Evolutionary conservation across 2,797 vertebrate species (phyloP).

Genomic region (Falco peregrinus): DNA sequence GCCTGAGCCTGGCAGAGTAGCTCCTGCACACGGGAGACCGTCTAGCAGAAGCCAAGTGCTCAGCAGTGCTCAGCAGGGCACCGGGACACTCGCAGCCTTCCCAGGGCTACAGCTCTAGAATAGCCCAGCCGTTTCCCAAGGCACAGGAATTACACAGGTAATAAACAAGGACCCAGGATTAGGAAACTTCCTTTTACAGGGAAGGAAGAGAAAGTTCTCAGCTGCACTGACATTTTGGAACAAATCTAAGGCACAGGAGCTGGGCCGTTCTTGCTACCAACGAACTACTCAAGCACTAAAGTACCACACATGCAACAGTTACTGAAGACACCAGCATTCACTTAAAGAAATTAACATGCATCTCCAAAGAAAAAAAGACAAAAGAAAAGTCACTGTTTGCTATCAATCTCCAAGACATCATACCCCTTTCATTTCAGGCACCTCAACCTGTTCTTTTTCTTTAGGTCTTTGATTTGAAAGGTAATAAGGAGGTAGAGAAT

Average conservation of each 20-base stretch:
- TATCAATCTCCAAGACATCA: not conserved
- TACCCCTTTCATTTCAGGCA: not conserved
- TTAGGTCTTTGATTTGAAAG: not conserved
- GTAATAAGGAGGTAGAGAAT: not conserved
- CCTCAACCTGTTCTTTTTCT: not conserved
- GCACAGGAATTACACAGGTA: not conserved
- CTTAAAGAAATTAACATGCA: not conserved
- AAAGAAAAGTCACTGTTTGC: not conserved
- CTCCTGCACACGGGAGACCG: not conserved
- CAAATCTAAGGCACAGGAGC: not conserved
- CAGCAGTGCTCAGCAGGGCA: not conserved
- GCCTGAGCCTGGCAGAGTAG: not conserved
- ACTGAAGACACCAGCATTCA: not conserved
- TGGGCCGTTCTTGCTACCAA: not conserved
- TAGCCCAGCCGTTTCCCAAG: not conserved
- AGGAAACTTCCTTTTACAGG: not conserved
- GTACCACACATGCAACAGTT: not conserved
- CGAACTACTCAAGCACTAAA: not conserved
- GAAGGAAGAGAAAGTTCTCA: not conserved
- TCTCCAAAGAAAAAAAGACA: not conserved
- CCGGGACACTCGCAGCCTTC: not conserved
- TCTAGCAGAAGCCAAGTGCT: not conserved
- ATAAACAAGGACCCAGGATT: not conserved
- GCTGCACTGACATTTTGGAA: not conserved
- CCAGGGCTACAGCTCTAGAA: not conserved